phyloP scores from a whole-genome alignment of 2,113 vertebrate genomes.

The Tachuris rubrigastra region DNA sequence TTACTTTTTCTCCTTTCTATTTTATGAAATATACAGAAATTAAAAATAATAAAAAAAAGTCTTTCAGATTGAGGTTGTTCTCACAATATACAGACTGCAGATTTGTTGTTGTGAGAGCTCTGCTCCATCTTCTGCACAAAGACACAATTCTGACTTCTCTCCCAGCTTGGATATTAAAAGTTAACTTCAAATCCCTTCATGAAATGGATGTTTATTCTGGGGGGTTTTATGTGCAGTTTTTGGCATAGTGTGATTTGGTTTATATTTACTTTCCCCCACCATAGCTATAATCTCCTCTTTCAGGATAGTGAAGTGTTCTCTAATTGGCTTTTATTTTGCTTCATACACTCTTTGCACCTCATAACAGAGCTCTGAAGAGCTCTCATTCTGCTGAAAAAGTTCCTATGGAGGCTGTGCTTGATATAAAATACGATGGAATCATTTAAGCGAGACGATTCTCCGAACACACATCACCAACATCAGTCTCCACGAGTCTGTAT shows the following conservation, averaged over 20 bases:
- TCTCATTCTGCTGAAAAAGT: slow-evolving; percentile 36
- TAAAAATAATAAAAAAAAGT: not conserved
- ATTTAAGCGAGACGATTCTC: slow-evolving; percentile 58
- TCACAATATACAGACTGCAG: not conserved
- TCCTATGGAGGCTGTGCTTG: slow-evolving; percentile 45
- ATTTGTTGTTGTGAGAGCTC: slow-evolving; percentile 8
- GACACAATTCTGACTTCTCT: slow-evolving; percentile 6
- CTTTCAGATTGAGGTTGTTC: not conserved
- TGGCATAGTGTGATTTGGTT: slow-evolving; percentile 38
- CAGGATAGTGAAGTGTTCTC: slow-evolving; percentile 33
- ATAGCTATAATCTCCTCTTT: slow-evolving; percentile 40
- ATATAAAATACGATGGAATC: slow-evolving; percentile 59
- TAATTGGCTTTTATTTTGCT: slow-evolving; percentile 63
- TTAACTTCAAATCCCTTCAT: slow-evolving; percentile 51
- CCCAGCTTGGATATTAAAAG: slow-evolving; percentile 44
- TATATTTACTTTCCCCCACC: slow-evolving; percentile 50
- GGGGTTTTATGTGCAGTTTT: not conserved
- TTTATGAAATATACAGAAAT: not conserved
- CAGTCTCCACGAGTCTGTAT: slow-evolving; percentile 24
- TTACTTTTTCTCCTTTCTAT: not conserved
- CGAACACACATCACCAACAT: not conserved
- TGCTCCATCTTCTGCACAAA: slow-evolving; percentile 26
- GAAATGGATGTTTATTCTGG: slow-evolving; percentile 36
- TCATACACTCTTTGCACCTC: slow-evolving; percentile 22
- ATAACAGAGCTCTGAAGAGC: slow-evolving; percentile 7